These are phyloP conservation scores for Pygoscelis antarcticus DNA, from an alignment of 2,113 vertebrate genomes.

Conservation along the genomic window DNA sequence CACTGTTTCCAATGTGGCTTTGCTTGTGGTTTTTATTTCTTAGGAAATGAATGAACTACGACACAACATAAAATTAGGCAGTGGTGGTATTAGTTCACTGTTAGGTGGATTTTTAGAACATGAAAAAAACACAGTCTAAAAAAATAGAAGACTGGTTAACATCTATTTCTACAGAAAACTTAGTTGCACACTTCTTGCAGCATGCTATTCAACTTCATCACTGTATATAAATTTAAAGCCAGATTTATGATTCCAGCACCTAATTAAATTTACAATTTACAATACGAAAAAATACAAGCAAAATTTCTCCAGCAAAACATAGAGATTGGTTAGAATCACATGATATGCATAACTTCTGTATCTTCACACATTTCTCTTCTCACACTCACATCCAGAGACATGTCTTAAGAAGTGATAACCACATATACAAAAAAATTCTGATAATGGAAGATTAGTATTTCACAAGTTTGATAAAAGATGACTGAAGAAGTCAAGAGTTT, in stretches of 20 bases:
- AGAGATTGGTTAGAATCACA: neutral
- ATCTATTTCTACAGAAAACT: neutral
- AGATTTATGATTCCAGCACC: neutral
- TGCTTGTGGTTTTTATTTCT: neutral
- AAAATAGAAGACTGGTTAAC: neutral
- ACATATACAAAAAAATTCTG: neutral
- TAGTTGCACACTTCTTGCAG: neutral
- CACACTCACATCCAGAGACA: neutral
- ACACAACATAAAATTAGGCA: neutral
- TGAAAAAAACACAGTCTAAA: neutral
- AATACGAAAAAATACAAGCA: neutral
- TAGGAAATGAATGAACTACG: neutral
- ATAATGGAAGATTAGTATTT: neutral
- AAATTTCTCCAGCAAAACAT: neutral
- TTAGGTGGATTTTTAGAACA: neutral
- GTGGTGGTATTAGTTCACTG: neutral
- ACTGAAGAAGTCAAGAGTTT: neutral
- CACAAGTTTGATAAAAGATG: neutral
- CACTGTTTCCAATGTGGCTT: neutral
- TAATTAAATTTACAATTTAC: neutral
- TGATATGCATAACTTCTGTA: rapidly evolving
- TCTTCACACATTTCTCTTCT: neutral
- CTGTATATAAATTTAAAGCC: neutral
- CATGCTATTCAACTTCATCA: neutral
- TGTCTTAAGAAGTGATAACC: neutral